A percentile compares a stretch with the other conserved stretches of the same genome.
phyloP scores from a whole-genome alignment of 2,888 invertebrate species.

The Xestia rhomboidea region DNA sequence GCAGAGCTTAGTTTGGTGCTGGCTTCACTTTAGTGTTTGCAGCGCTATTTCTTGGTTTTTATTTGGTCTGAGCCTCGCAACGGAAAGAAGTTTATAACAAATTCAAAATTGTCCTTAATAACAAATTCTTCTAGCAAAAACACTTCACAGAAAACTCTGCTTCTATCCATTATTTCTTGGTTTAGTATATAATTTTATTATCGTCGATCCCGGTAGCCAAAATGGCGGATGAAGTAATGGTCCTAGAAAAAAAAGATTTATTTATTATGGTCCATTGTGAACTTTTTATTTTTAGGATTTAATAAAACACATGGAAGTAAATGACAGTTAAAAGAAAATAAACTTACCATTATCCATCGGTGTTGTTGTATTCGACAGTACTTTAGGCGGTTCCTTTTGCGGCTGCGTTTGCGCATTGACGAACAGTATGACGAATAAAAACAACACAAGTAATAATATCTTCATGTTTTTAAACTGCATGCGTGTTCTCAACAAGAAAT shows the following conservation, averaged over 20 bases:
- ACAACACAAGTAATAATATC: background rate
- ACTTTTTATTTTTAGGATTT: too few species aligned
- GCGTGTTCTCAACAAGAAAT: background rate
- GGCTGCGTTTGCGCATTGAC: background rate
- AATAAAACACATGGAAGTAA: too few species aligned
- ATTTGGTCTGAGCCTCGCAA: too few species aligned
- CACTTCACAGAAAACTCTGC: too few species aligned
- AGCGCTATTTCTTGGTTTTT: too few species aligned
- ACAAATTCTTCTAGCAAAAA: too few species aligned
- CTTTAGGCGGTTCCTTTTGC: background rate
- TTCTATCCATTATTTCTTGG: too few species aligned
- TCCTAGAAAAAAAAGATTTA: background rate
- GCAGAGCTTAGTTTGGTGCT: too few species aligned
- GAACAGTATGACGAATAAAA: background rate
- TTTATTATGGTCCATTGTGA: background rate
- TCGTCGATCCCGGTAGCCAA: background rate
- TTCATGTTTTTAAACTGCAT: constrained; percentile 1
- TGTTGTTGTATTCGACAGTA: background rate
- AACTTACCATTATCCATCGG: background rate
- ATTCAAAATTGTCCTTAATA: too few species aligned
- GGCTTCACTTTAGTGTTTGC: too few species aligned
- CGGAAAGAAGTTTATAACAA: too few species aligned
- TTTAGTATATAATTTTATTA: background rate
- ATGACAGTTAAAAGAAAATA: background rate
- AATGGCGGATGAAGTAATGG: background rate